phyloP scores from a whole-genome alignment of 2,797 vertebrate genomes.

The Otus scops region DNA sequence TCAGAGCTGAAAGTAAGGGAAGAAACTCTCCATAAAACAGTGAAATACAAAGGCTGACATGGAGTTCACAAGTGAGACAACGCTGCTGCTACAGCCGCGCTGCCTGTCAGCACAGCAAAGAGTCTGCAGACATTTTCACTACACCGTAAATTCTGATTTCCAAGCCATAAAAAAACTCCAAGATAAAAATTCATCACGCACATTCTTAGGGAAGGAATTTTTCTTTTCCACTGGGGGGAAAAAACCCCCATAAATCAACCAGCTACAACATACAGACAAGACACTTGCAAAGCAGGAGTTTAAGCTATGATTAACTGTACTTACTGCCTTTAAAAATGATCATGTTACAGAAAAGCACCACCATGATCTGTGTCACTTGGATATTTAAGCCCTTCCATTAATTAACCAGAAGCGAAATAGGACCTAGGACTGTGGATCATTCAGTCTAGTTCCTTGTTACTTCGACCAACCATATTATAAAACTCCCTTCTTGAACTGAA shows the following conservation, averaged over 20 bases:
- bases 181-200: not conserved
- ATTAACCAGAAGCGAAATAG: slow-evolving; percentile 59
- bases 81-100: not conserved
- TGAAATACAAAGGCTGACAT: slow-evolving; percentile 31
- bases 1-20: not conserved
- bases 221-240: not conserved
- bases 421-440: not conserved
- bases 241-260: not conserved
- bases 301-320: slow-evolving; percentile 28
- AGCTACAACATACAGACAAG: not conserved
- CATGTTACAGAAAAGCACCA: not conserved
- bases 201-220: not conserved
- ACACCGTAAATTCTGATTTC: not conserved
- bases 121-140: not conserved
- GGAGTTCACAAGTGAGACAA: rapidly evolving
- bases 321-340: slow-evolving; percentile 12
- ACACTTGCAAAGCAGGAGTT: slow-evolving; percentile 4
- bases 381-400: slow-evolving; percentile 57
- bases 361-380: not conserved
- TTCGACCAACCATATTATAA: not conserved
- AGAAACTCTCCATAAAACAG: not conserved
- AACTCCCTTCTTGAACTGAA: not conserved
- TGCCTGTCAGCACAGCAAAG: not conserved
- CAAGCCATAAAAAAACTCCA: not conserved
- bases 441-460: not conserved